phyloP scores from a whole-genome alignment of 2,113 vertebrate species.

The Cyrtonyx montezumae region DNA sequence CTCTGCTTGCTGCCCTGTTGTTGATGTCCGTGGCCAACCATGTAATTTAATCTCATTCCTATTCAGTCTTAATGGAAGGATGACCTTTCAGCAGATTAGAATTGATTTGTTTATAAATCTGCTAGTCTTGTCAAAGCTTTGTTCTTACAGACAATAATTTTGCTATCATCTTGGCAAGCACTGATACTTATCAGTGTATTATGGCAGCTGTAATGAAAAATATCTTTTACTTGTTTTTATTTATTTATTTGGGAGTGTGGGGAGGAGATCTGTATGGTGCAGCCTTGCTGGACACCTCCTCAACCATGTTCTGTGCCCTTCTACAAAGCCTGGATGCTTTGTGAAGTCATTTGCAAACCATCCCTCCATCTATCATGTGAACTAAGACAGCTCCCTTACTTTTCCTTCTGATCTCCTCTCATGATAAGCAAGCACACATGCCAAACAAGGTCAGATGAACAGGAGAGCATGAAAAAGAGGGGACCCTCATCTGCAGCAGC shows the following conservation, averaged over 20 bases:
- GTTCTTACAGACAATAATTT: conserved; percentile 55
- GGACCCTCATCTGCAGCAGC: background rate
- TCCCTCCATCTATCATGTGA: fast-evolving
- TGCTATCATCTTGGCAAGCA: background rate
- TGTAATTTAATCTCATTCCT: conserved; percentile 61
- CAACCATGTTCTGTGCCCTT: background rate
- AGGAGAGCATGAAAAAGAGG: background rate
- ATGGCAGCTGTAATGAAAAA: background rate
- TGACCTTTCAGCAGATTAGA: conserved; percentile 64
- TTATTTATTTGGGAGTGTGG: background rate
- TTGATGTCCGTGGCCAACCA: conserved; percentile 39
- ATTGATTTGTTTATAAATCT: conserved; percentile 69
- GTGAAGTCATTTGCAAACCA: background rate
- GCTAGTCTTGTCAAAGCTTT: conserved; percentile 45
- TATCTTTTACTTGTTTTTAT: background rate
- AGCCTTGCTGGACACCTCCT: background rate
- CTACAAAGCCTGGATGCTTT: background rate
- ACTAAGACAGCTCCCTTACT: background rate
- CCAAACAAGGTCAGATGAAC: background rate
- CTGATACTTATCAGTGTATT: conserved; percentile 15
- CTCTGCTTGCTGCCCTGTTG: background rate
- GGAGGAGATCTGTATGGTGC: background rate
- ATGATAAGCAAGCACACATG: background rate
- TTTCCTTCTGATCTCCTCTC: background rate
- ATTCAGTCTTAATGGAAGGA: conserved; percentile 53